Base-by-base conservation (phyloP, 2,888 invertebrate genomes). In the Pelosia muscerda region DNA sequence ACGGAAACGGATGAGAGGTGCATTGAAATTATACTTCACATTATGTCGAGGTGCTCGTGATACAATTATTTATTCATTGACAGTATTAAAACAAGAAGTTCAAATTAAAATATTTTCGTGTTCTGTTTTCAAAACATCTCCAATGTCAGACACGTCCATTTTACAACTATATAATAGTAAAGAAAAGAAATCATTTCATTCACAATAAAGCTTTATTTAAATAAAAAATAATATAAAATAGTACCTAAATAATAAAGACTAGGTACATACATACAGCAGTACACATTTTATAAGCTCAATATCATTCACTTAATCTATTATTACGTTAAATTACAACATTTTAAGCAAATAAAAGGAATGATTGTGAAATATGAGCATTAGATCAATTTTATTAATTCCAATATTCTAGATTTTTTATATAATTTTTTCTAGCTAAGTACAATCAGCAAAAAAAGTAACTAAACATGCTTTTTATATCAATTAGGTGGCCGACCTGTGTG, bases 1-100 rank as follows among this genome's bases (percentile, higher is more conserved):
- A 97, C 97, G 97, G 96, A 97, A 97, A 97, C 97, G 23, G 80
- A 85, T 87, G 2, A 0, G 0, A 0, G 2, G 0, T 0, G 0
- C 0, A 0, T 0, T 5, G 11, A 65, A 65, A 61, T 63, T 59
- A 28, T 26, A 1, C n/a, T 53, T 57, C 25, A 56, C 0, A 22
- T 65, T 28, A 9, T 31, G 31, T 31, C 9, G n/a, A n/a, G n/a
- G n/a, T n/a, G n/a, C n/a, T n/a, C n/a, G n/a, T n/a, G n/a, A n/a
- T n/a, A n/a, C n/a, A n/a, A n/a, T n/a, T n/a, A n/a, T n/a, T n/a
- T n/a, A n/a, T n/a, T n/a, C n/a, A n/a, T n/a, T n/a, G n/a, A n/a
- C n/a, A n/a, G n/a, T n/a, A n/a, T n/a, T n/a, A n/a, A n/a, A n/a
- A n/a, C n/a, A n/a, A n/a, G n/a, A n/a, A n/a, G n/a, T n/a, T n/a